Evolutionary conservation across 1,140 invertebrate genomes (phyloP).

Genomic region (Pseudomyrmex dendroicus): DNA sequence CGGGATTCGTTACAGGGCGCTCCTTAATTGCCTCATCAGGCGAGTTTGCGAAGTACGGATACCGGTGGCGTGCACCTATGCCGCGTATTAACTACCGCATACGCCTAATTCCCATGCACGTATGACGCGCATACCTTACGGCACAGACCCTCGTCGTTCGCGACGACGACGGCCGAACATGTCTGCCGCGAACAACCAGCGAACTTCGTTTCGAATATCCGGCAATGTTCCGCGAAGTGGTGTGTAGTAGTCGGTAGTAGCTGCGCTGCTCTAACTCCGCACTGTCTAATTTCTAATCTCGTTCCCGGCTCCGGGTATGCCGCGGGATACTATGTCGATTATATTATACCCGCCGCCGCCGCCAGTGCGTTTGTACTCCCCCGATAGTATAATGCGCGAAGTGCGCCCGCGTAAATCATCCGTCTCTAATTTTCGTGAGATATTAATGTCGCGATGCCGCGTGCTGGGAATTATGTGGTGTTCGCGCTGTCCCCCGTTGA

Average conservation of each 20-base stretch:
- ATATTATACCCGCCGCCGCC: slow-evolving; percentile 11
- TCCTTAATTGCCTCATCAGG: slow-evolving; percentile 58
- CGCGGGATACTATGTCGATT: slow-evolving; percentile 52
- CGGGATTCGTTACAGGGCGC: slow-evolving; percentile 41
- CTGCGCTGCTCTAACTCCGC: slow-evolving; percentile 9
- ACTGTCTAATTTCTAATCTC: slow-evolving; percentile 48
- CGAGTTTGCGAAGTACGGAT: slow-evolving; percentile 54
- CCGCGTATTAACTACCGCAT: slow-evolving; percentile 53
- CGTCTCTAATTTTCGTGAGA: slow-evolving; percentile 49
- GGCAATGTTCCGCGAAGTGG: neutral
- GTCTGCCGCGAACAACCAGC: slow-evolving; percentile 34
- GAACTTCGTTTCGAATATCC: slow-evolving; percentile 43
- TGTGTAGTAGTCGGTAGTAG: no score
- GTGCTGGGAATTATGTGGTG: slow-evolving; percentile 18
- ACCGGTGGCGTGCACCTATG: slow-evolving; percentile 26
- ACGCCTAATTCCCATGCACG: slow-evolving; percentile 43
- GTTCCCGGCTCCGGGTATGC: neutral
- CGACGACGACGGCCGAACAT: slow-evolving; percentile 23
- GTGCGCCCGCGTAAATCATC: slow-evolving; percentile 47
- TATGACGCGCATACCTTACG: slow-evolving; percentile 14
- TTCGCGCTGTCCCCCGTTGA: slow-evolving; percentile 2
- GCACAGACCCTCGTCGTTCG: neutral
- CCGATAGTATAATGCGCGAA: slow-evolving; percentile 18
- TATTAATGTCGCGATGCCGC: slow-evolving; percentile 39
- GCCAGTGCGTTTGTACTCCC: slow-evolving; percentile 43